Base-by-base conservation (phyloP, 2,797 vertebrate genomes). In the Pseudopleuronectes americanus region DNA sequence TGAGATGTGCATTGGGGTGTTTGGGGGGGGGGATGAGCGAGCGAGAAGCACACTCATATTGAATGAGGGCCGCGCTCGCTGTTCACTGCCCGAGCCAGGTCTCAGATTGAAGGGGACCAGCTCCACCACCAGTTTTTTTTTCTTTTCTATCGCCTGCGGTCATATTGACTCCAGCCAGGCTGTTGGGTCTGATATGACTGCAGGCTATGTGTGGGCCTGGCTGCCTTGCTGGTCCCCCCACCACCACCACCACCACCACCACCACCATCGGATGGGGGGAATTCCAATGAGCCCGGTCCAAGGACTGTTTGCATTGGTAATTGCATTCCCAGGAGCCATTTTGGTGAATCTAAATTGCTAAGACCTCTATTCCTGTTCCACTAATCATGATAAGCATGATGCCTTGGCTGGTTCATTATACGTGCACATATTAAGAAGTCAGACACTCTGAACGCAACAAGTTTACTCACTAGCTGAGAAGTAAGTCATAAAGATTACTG, bases 131-230 rank as follows among this genome's bases (percentile, higher is more conserved):
- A 70, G 4, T 6, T 36, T 38, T 23, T 36, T 36, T 55, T 24
- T 81, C 43, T 19, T 45, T 19, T 45, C 43, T 84, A 89, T 89
- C 26, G 93, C 94, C 93, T 71, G 85, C 78, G 91, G 94, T 81
- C 90, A 94, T 94, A 92, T 92, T 92, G 90, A 92, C 86, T 93
- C 84, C 86, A 92, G 90, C 91, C 90, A 89, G 91, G 92, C 92
- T 92, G 90, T 72, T 83, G 86, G 91, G 83, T 85, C 90, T 91
- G 87, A 92, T 89, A 93, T 94, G 92, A 90, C 94, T 91, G 85
- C 88, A 93, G 94, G 93, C 92, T 81, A 93, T 93, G 88, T 92
- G 88, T 84, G 84, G 80, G 85, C 81, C 84, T 31, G 77, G 79
- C 87, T 88, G 81, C 77, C 86, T 76, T 59, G 77, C 76, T 78